Base-by-base conservation (phyloP, 2,888 invertebrate species). In the Platycnemis pennipes region DNA sequence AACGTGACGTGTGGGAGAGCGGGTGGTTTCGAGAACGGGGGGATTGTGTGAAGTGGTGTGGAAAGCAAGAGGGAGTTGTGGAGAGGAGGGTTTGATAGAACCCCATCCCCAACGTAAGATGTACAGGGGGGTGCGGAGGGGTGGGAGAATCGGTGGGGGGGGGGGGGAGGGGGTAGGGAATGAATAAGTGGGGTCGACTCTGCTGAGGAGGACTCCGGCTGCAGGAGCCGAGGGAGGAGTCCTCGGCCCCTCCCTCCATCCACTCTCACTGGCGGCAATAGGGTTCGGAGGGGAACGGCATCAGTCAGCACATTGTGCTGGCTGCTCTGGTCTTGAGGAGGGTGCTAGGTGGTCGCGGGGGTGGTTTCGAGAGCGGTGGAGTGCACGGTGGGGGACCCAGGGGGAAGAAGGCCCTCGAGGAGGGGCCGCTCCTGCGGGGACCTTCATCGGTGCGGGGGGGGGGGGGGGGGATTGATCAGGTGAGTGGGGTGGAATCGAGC, bases 251-350 rank as follows among this genome's bases (percentile, higher is more conserved):
- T n/a, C 49, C 49, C 49, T 19, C 11, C 19, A 49, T 19, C 49
- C 49, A 49, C 49, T 63, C 26, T 63, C 26, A 22, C 26, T 8
- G 4, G 49, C 49, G 49, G 49, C 26, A 26, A 63, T 26, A 63
- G 63, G 63, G 63, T 7, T 63, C 22, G 63, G 49, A 49, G 49
- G 49, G 49, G 63, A 63, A 63, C 63, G 63, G 63, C 26, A 63
- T 63, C 63, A 63, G 63, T 63, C 63, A 63, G 63, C 63, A 63
- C 63, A 63, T 63, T 63, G 63, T 63, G 63, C 63, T 26, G 22
- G 63, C 19, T 19, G 63, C 26, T 26, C 26, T 19, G 63, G 63
- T 19, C 63, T 63, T 1, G 7, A 5, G 63, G 22, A 26, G 5
- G 63, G 63, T 63, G 19, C 26, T 22, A 26, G 63, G 26, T 26